Evolutionary conservation across 2,113 vertebrate genomes (phyloP).

Genomic region (Thalassarche chlororhynchos): DNA sequence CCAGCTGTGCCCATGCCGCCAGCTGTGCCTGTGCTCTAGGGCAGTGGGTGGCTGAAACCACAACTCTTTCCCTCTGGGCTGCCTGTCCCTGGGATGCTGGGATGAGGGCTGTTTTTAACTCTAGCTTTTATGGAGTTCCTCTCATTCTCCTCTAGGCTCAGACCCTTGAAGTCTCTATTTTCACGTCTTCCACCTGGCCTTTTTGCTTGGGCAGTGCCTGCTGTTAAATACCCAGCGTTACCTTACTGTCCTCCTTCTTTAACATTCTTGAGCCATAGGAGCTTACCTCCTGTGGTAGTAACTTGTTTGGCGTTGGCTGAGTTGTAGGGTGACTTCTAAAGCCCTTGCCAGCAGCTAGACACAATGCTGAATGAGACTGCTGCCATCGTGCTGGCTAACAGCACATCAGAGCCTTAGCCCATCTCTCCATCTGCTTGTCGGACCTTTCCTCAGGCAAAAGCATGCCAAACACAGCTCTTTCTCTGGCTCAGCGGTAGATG

Average conservation of each 20-base stretch:
- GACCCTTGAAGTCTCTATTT: not conserved
- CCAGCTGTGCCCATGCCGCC: not conserved
- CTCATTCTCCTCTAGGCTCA: not conserved
- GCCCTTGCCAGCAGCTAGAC: not conserved
- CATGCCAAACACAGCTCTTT: not conserved
- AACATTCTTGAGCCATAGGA: not conserved
- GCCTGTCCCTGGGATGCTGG: not conserved
- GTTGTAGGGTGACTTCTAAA: not conserved
- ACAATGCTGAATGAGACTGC: not conserved
- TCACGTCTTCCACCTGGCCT: not conserved
- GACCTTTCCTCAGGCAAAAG: not conserved
- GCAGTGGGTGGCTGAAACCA: not conserved
- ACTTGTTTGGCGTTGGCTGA: not conserved
- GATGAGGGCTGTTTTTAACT: not conserved
- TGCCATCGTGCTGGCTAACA: not conserved
- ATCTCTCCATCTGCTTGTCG: not conserved
- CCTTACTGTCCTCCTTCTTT: not conserved
- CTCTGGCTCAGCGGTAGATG: conserved; percentile 24
- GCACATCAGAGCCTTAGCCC: accelerated
- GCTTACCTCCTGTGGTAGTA: not conserved
- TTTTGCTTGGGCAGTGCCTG: not conserved
- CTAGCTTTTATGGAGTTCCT: not conserved
- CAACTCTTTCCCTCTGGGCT: not conserved
- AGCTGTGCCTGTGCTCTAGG: not conserved
- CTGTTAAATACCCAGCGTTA: not conserved